Evolutionary conservation across 2,113 vertebrate species (phyloP).

Genomic region (Onychostoma macrolepis): DNA sequence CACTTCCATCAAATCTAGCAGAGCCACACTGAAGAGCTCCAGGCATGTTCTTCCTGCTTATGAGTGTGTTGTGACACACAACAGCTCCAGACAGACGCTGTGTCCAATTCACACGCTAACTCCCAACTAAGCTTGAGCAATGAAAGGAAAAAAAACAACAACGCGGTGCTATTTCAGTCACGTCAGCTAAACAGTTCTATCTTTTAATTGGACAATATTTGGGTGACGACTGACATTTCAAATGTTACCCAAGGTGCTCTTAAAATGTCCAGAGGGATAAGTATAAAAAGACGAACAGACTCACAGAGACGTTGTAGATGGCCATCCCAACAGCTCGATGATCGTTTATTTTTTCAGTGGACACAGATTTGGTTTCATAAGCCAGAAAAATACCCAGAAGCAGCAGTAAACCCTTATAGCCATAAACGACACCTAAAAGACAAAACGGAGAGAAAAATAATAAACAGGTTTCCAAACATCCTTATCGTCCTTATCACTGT

Average conservation of each 20-base stretch:
- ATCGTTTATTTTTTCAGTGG: conserved; percentile 68
- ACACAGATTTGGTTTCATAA: conserved; percentile 94
- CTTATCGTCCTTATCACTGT: not conserved
- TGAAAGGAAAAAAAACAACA: not conserved
- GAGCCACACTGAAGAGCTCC: conserved; percentile 13
- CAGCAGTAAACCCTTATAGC: conserved; percentile 90
- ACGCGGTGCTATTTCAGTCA: conserved; percentile 7
- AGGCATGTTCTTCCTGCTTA: conserved; percentile 16
- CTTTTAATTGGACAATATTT: conserved; percentile 30
- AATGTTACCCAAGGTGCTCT: conserved; percentile 9
- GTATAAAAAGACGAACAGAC: conserved; percentile 40
- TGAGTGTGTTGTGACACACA: conserved; percentile 38
- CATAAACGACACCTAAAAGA: conserved; percentile 88
- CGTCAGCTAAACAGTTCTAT: not conserved
- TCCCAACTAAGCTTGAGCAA: conserved; percentile 3
- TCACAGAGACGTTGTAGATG: conserved; percentile 64
- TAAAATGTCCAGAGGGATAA: conserved; percentile 13
- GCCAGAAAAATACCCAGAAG: conserved; percentile 92
- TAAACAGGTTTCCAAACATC: not conserved
- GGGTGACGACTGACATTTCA: conserved; percentile 29
- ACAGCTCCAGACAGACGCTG: not conserved
- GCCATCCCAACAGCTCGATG: conserved; percentile 64
- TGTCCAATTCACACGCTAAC: conserved; percentile 8
- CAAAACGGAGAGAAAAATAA: conserved; percentile 27
- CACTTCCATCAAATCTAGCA: conserved; percentile 27